These are phyloP conservation scores for Lophotis ruficrista DNA, from an alignment of 2,113 vertebrate genomes.

Conservation along the genomic window DNA sequence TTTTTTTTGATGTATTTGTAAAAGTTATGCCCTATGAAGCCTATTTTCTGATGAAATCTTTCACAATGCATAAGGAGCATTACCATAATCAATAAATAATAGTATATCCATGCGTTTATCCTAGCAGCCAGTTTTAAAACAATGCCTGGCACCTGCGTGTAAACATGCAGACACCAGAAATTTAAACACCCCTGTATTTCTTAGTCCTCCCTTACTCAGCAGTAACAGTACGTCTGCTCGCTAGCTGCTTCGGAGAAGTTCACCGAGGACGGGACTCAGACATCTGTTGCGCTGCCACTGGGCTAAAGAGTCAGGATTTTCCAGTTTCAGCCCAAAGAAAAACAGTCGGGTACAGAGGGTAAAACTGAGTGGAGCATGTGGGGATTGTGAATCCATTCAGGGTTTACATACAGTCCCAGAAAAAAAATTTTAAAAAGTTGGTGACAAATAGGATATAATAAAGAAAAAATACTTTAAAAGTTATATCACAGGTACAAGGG, in stretches of 20 bases:
- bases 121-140: not conserved
- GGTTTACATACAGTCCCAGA: not conserved
- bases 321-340: not conserved
- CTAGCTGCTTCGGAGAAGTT: not conserved
- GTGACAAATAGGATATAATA: not conserved
- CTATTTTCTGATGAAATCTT: not conserved
- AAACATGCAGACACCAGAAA: not conserved
- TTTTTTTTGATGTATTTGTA: too few relatives aligned
- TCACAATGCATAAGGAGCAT: accelerated
- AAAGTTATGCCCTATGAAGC: not conserved
- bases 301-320: not conserved
- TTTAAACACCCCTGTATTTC: accelerated
- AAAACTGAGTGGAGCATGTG: not conserved
- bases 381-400: not conserved
- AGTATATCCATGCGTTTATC: not conserved
- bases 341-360: not conserved
- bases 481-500: not conserved
- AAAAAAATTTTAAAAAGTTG: not conserved
- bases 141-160: not conserved
- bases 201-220: not conserved
- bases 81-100: not conserved
- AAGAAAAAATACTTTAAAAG: not conserved
- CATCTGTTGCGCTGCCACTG: not conserved
- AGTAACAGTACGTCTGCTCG: not conserved
- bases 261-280: accelerated